These are phyloP conservation scores for Myotis brandtii DNA, from an alignment of 2,113 vertebrate genomes.

Conservation along the genomic window DNA sequence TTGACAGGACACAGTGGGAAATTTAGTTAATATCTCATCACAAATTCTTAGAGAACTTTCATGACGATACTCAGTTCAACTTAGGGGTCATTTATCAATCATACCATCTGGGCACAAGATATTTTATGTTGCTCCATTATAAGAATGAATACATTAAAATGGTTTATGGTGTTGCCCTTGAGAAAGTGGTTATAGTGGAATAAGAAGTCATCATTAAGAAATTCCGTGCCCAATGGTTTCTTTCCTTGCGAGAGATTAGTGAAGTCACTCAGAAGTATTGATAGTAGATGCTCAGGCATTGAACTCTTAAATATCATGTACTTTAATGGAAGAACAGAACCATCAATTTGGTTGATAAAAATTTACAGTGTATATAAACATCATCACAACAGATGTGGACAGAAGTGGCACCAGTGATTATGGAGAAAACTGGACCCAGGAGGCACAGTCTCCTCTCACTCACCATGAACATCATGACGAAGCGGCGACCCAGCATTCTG, in stretches of 20 bases:
- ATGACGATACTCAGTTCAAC: not conserved
- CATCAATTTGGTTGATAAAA: slow-evolving; percentile 46
- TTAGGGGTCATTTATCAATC: slow-evolving; percentile 2
- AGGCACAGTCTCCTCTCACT: slow-evolving; percentile 26
- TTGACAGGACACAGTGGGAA: not conserved
- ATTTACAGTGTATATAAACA: slow-evolving; percentile 69
- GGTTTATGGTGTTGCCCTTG: not conserved
- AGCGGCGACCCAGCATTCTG: slow-evolving; percentile 32
- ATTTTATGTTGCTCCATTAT: slow-evolving; percentile 8
- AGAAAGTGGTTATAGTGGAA: not conserved
- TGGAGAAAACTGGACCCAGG: slow-evolving; percentile 49
- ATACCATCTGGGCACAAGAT: not conserved
- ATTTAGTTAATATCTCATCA: slow-evolving; percentile 18
- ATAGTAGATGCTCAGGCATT: not conserved
- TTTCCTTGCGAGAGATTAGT: slow-evolving; percentile 15
- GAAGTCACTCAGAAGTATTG: not conserved
- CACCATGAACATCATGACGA: slow-evolving; percentile 31
- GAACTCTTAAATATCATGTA: not conserved
- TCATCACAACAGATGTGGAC: slow-evolving; percentile 73
- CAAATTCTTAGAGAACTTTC: slow-evolving; percentile 21
- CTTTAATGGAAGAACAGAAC: slow-evolving; percentile 11
- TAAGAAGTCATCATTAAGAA: not conserved
- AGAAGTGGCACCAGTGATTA: slow-evolving; percentile 37
- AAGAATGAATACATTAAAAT: not conserved
- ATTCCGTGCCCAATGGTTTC: slow-evolving; percentile 24